These are phyloP conservation scores for Stenurella melanura DNA, from an alignment of 2,888 invertebrate genomes.

Conservation along the genomic window DNA sequence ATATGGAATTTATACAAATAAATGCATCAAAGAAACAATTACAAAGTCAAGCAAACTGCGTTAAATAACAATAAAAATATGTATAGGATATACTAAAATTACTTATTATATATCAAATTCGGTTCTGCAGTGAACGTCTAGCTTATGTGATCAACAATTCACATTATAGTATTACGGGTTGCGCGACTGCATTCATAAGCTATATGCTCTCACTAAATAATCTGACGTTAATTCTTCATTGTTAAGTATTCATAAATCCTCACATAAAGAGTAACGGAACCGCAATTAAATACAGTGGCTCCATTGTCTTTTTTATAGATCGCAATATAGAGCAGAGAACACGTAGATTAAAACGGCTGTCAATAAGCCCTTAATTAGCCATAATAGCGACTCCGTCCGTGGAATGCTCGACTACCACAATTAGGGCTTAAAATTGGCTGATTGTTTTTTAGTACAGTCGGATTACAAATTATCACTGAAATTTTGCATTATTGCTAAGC, in stretches of 20 bases:
- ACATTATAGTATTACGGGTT: constrained; percentile 24
- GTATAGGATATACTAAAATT: too few relatives aligned
- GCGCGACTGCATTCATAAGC: neutral
- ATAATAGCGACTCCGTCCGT: neutral
- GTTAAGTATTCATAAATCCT: neutral
- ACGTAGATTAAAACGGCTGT: neutral
- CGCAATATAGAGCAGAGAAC: neutral
- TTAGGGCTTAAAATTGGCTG: neutral
- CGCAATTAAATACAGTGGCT: neutral
- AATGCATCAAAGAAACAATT: too few relatives aligned
- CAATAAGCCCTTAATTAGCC: neutral
- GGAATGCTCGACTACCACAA: neutral
- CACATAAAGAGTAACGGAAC: neutral
- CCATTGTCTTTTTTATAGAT: neutral
- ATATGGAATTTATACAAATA: too few relatives aligned
- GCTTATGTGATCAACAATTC: neutral
- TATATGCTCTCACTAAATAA: neutral
- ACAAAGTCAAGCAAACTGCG: too few relatives aligned
- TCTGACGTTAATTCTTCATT: neutral
- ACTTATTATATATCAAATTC: too few relatives aligned
- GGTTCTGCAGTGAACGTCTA: neutral
- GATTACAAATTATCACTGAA: neutral
- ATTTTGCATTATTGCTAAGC: too few relatives aligned
- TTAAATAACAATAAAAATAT: too few relatives aligned
- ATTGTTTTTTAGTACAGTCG: neutral